phyloP scores from a whole-genome alignment of 2,797 vertebrate genomes.

The Ctenopoma kingsleyae region DNA sequence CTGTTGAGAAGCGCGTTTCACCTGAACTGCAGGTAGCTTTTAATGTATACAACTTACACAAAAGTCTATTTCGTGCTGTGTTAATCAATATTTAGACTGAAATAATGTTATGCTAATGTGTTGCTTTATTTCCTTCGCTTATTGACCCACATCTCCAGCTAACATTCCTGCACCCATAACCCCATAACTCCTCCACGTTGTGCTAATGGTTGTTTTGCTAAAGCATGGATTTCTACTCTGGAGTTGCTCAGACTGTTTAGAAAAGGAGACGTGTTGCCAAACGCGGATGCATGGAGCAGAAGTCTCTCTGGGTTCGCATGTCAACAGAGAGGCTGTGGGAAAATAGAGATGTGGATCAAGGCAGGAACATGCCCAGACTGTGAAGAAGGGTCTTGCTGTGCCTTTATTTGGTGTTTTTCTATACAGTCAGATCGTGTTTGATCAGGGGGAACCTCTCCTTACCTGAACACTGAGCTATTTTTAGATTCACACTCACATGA shows the following conservation, averaged over 20 bases:
- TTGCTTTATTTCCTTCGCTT: constrained; percentile 17
- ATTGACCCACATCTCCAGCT: constrained; percentile 14
- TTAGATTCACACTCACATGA: constrained; percentile 64
- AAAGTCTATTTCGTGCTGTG: neutral
- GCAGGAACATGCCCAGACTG: constrained; percentile 55
- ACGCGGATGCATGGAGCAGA: constrained; percentile 20
- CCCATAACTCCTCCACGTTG: constrained; percentile 28
- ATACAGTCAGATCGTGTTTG: constrained; percentile 34
- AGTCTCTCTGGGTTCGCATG: constrained; percentile 40
- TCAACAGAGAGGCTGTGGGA: constrained; percentile 57
- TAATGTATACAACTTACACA: constrained; percentile 2
- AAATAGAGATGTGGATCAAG: constrained; percentile 58
- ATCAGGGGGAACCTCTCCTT: constrained; percentile 63
- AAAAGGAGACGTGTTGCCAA: constrained; percentile 52
- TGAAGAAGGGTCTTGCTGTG: constrained; percentile 21
- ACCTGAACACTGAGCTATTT: constrained; percentile 67
- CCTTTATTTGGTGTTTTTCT: constrained; percentile 43
- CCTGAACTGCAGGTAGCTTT: neutral
- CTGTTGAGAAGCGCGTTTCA: neutral
- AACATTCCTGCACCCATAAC: neutral
- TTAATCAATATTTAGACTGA: neutral
- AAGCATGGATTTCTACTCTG: constrained; percentile 42
- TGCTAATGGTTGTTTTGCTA: constrained; percentile 49
- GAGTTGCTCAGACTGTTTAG: constrained; percentile 52
- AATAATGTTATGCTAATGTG: constrained; percentile 5